Evolutionary conservation across 2,888 invertebrate genomes (phyloP), one percentile per base, ranked within the genome.

Genomic region (Oegoconia quadripuncta): DNA sequence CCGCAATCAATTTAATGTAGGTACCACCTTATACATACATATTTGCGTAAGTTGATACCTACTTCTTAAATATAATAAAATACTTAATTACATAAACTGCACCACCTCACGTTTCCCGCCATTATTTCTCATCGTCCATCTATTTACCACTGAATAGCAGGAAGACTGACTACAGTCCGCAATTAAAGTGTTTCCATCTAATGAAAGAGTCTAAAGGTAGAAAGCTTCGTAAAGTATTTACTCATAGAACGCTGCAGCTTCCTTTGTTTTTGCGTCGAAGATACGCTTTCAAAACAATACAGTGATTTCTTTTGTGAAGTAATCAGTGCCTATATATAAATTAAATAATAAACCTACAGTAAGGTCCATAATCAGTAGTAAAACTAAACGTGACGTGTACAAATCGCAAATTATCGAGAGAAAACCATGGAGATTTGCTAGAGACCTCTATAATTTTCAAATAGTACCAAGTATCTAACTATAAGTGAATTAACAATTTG

Each of bases 111-210:
- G 34, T 37, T 29, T 30, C 30, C 35, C 42, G 39, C 34, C 27
- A 44, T 46, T 57, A 39, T 54, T 67, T 68, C 62, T 59, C 55
- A 64, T 44, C 42, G 51, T 48, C 52, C 51, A 45, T 58, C 52
- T 49, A n/a, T n/a, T n/a, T n/a, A 28, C 44, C 2, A 26, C 44
- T 51, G 56, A 66, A 68, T 66, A 46, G 34, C 59, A 64, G 67
- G 71, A 71, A 73, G 58, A 51, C 44, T 29, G 33, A n/a, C 26
- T 2, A 15, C 29, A 37, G 42, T 34, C 41, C 41, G 37, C 56
- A 53, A 63, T 59, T 62, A 60, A 40, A 48, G n/a, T 46, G 41
- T 52, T 53, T 51, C 48, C 52, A 48, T 48, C 45, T 49, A 48
- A 50, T 46, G 42, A 41, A 28, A 29, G 39, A 56, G 55, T 54